Conservation (phyloP, 2,113 vertebrate genomes). For the Psittacara wagleri region DNA sequence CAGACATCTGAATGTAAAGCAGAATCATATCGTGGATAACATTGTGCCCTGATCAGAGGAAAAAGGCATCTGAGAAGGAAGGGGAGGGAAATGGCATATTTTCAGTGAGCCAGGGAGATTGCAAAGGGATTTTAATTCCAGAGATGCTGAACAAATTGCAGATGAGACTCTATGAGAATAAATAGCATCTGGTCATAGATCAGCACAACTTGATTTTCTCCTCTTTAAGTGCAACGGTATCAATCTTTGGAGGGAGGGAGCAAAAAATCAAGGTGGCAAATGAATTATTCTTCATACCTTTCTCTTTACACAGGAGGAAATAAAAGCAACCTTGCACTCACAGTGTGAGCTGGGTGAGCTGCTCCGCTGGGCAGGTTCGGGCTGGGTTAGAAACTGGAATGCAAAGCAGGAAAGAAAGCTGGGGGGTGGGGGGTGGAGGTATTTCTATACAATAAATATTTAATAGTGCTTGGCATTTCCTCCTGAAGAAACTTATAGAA, state of each 20-base stretch:
- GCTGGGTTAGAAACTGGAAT: neutral
- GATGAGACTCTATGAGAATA: neutral
- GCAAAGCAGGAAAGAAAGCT: neutral
- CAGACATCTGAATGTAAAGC: slow-evolving; percentile 48
- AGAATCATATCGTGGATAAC: neutral
- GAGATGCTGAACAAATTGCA: slow-evolving; percentile 18
- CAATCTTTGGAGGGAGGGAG: neutral
- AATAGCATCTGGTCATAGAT: slow-evolving; percentile 8
- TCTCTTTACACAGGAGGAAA: neutral
- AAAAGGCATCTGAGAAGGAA: neutral
- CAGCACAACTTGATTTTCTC: slow-evolving; percentile 26
- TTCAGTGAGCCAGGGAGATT: neutral
- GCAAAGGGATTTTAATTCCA: slow-evolving; percentile 39
- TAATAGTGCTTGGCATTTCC: neutral
- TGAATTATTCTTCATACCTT: neutral
- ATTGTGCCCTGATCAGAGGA: neutral
- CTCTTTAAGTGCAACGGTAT: neutral
- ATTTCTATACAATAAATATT: slow-evolving; percentile 13
- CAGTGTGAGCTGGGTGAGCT: neutral
- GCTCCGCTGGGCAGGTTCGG: neutral
- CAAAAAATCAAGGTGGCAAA: neutral
- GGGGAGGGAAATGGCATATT: neutral
- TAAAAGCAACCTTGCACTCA: neutral
- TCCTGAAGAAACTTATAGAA: neutral
- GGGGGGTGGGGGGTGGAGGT: neutral